These are phyloP conservation scores for Drosophila fuyamai DNA, from an alignment of 1,140 invertebrate genomes.

Conservation along the genomic window DNA sequence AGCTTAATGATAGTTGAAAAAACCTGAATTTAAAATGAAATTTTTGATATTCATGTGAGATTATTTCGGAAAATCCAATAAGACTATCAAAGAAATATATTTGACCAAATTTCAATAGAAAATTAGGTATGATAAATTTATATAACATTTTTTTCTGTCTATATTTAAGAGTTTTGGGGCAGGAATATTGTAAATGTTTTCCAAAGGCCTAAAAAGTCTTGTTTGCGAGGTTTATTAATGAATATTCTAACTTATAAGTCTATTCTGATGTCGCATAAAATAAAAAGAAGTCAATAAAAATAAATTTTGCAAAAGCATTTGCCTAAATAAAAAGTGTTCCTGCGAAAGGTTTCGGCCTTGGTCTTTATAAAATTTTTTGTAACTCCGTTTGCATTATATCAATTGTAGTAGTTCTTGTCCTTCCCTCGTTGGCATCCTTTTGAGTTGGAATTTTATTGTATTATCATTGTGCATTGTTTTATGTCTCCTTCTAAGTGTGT, in stretches of 20 bases:
- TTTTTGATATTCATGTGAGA: background rate
- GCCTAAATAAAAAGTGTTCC: background rate
- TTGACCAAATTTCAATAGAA: background rate
- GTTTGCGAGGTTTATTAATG: too few relatives aligned
- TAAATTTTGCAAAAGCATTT: too few relatives aligned
- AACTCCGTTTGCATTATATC: slow-evolving; percentile 57
- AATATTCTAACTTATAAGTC: too few relatives aligned
- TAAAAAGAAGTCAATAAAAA: too few relatives aligned
- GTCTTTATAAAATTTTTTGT: slow-evolving; percentile 2
- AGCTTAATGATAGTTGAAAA: background rate
- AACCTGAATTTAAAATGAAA: background rate
- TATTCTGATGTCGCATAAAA: too few relatives aligned
- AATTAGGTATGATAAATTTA: too few relatives aligned
- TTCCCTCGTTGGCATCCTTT: slow-evolving; percentile 56
- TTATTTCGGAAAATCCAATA: background rate
- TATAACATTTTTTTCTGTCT: too few relatives aligned
- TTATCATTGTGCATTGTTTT: slow-evolving; percentile 71
- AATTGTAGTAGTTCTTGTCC: slow-evolving; percentile 54
- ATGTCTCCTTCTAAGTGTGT: slow-evolving; percentile 36
- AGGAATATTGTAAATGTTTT: too few relatives aligned
- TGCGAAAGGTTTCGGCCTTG: background rate
- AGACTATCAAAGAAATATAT: background rate
- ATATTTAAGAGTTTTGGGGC: too few relatives aligned
- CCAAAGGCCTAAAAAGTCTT: too few relatives aligned
- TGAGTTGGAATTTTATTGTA: slow-evolving; percentile 70